Conservation (phyloP, 2,888 invertebrate species). For the Dryobota labecula region DNA sequence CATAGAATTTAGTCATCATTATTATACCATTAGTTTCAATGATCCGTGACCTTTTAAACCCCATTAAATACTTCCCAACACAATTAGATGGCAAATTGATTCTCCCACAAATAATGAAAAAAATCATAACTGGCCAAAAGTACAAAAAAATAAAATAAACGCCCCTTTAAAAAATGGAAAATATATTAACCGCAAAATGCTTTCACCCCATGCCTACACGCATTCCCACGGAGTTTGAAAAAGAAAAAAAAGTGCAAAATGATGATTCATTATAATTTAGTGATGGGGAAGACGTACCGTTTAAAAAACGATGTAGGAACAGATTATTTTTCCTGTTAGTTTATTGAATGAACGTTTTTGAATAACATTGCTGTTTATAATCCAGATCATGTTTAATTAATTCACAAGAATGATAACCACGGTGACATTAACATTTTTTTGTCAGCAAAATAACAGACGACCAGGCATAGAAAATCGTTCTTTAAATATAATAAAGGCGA, state of each 20-base stretch:
- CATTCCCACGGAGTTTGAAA: conserved; percentile 69
- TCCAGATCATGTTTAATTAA: neutral
- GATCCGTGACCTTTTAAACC: conserved; percentile 63
- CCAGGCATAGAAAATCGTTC: too few relatives aligned
- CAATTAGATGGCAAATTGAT: conserved; percentile 65
- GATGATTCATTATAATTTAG: conserved; percentile 67
- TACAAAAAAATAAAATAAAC: conserved; percentile 35
- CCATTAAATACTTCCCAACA: conserved; percentile 50
- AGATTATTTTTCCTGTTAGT: conserved; percentile 33
- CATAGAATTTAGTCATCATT: conserved; percentile 55
- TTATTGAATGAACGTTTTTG: neutral
- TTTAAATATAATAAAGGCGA: too few relatives aligned
- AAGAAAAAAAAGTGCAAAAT: conserved; percentile 61
- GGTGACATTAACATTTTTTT: neutral
- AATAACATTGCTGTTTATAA: neutral
- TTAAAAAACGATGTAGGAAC: conserved; percentile 33
- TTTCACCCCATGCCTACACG: conserved; percentile 65
- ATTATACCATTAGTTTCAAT: conserved; percentile 62
- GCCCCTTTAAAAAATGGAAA: conserved; percentile 51
- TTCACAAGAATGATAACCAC: neutral
- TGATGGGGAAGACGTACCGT: conserved; percentile 53
- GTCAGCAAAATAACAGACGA: neutral
- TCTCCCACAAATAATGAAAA: conserved; percentile 53
- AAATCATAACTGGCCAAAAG: conserved; percentile 56
- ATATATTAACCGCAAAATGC: conserved; percentile 68